Conservation (phyloP, 2,113 vertebrate species). For the Tautogolabrus adspersus region DNA sequence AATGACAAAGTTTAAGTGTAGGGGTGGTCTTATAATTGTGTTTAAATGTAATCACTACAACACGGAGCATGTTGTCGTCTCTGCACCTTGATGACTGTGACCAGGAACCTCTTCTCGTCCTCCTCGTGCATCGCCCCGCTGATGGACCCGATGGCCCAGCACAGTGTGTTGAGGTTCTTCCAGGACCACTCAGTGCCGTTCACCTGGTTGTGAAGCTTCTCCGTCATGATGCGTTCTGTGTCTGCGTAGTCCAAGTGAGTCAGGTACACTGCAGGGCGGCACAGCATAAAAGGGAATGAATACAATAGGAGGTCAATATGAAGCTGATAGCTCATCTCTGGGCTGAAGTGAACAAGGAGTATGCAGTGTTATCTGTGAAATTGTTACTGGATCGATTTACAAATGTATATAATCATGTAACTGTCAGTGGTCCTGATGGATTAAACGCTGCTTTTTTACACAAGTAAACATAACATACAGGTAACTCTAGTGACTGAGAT, state of each 20-base stretch:
- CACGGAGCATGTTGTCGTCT: not conserved
- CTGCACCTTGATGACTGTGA: constrained; percentile 97
- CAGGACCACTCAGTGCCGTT: constrained; percentile 99
- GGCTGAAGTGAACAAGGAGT: not conserved
- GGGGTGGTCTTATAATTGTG: no score
- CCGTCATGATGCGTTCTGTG: constrained; percentile 98
- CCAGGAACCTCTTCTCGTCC: constrained; percentile 98
- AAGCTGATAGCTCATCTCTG: not conserved
- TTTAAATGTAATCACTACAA: not conserved
- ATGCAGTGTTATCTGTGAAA: not conserved
- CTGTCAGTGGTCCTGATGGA: no score
- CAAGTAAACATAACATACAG: not conserved
- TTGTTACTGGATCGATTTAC: no score
- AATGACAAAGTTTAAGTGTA: no score
- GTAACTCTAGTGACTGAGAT: not conserved
- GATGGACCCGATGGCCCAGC: constrained; percentile 99
- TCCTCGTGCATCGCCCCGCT: constrained; percentile 99
- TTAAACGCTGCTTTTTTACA: not conserved
- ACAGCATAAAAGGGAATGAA: not conserved
- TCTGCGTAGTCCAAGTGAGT: constrained; percentile 99
- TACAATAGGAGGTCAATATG: not conserved
- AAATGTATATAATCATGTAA: no score
- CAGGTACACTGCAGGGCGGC: constrained; percentile 89
- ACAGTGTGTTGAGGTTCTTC: constrained; percentile 98
- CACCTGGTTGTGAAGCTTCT: constrained; percentile 99